Conservation (phyloP, 1,140 invertebrate species). For the Acyrthosiphon pisum region DNA sequence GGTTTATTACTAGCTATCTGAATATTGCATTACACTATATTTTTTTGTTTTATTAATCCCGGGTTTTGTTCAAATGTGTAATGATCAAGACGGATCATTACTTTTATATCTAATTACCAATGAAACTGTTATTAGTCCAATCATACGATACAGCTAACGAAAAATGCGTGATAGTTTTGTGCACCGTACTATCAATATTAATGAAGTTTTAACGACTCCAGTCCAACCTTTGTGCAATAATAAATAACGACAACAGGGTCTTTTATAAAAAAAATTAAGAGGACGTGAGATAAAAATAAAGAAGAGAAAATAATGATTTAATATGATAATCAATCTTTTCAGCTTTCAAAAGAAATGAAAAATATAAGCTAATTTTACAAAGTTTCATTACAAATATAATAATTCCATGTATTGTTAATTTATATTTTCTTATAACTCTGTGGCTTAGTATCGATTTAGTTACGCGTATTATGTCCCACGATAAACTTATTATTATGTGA, state of each 20-base stretch:
- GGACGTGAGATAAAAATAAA: neutral
- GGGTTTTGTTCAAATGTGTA: neutral
- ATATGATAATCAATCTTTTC: conserved; percentile 34
- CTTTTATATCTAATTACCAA: neutral
- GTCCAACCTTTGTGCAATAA: conserved; percentile 1
- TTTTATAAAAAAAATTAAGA: neutral
- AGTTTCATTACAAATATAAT: conserved; percentile 2
- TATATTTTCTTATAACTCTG: neutral
- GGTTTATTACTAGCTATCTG: neutral
- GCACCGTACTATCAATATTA: neutral
- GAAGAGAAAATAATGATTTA: conserved; percentile 4
- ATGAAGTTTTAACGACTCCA: neutral
- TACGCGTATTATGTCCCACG: neutral
- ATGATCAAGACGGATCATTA: neutral
- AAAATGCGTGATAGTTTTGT: neutral
- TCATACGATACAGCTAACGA: neutral
- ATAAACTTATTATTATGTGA: neutral
- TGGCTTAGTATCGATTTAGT: neutral
- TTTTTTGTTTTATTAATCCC: neutral
- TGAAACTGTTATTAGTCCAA: neutral
- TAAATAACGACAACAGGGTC: neutral
- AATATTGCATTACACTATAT: neutral
- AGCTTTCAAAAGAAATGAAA: neutral
- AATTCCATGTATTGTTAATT: neutral
- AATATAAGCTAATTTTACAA: conserved; percentile 6